Percentiles rank a stretch among this genome's conserved stretches.
Evolutionary conservation across 2,888 invertebrate species (phyloP).

Genomic region (Callyntrura sp.): DNA sequence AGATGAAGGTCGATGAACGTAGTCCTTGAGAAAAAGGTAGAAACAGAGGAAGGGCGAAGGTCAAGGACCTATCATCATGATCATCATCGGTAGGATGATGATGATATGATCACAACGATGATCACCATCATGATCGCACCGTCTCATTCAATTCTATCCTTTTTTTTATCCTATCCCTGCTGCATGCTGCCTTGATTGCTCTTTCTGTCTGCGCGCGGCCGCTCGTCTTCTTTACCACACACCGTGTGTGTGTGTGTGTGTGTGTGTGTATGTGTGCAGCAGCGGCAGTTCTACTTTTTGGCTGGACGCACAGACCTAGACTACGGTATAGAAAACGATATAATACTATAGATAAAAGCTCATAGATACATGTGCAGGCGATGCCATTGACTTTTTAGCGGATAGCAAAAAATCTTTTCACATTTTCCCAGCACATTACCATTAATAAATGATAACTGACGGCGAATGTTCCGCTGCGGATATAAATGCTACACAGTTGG

Average conservation of each 20-base stretch:
- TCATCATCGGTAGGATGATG: constrained; percentile 46
- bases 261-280: background rate
- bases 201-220: background rate
- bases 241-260: background rate
- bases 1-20: constrained; percentile 75
- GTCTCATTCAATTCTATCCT: constrained; percentile 37
- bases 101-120: constrained; percentile 36
- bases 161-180: background rate
- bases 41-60: constrained; percentile 78
- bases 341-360: background rate
- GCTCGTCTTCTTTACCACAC: background rate
- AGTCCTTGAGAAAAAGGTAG: constrained; percentile 77
- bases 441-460: background rate
- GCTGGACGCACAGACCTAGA: background rate
- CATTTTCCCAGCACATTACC: constrained; percentile 8
- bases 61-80: constrained; percentile 72
- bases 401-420: constrained; percentile 18
- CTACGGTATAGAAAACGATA: constrained; percentile 14
- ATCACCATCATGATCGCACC: constrained; percentile 1
- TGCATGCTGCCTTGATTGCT: constrained; percentile 27
- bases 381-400: constrained; percentile 8
- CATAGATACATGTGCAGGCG: background rate
- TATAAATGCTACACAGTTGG: too few relatives aligned
- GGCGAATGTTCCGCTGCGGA: background rate
- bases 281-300: background rate